Evolutionary conservation across 2,888 invertebrate genomes (phyloP).

Genomic region (Agriotes lineatus): DNA sequence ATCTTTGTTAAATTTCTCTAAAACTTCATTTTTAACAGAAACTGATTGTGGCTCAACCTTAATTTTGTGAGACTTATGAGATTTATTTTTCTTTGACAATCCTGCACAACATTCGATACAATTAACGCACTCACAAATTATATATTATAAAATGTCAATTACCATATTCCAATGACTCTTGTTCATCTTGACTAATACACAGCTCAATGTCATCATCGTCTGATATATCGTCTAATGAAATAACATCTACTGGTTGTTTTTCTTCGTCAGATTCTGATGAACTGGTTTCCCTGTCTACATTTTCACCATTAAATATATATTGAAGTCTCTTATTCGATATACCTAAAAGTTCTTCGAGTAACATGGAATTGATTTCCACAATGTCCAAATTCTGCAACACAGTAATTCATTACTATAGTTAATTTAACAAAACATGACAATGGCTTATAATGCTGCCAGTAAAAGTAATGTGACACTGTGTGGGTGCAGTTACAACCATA

Average conservation of each 20-base stretch:
- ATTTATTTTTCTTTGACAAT: conserved; percentile 28
- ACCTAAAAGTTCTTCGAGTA: conserved; percentile 64
- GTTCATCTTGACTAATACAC: conserved; percentile 36
- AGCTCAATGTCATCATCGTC: conserved; percentile 55
- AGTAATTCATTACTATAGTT: no score
- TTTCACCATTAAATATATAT: conserved; percentile 63
- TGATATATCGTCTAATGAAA: conserved; percentile 63
- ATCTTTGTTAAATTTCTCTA: neutral
- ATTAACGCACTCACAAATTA: no score
- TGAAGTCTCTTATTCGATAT: conserved; percentile 64
- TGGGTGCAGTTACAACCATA: no score
- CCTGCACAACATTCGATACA: no score
- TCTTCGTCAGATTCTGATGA: conserved; percentile 60
- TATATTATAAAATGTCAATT: conserved; percentile 62
- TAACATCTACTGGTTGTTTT: conserved; percentile 56
- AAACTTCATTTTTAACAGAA: no score
- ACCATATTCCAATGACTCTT: conserved; percentile 19
- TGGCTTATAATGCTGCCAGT: no score
- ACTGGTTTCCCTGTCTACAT: conserved; percentile 61
- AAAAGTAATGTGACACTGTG: no score
- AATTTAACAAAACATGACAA: no score
- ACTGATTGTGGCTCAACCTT: neutral
- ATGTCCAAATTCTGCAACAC: conserved; percentile 59
- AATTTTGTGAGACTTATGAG: conserved; percentile 43
- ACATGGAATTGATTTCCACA: conserved; percentile 64